Base-by-base conservation (phyloP, 2,888 invertebrate species). In the Melipona beecheii region DNA sequence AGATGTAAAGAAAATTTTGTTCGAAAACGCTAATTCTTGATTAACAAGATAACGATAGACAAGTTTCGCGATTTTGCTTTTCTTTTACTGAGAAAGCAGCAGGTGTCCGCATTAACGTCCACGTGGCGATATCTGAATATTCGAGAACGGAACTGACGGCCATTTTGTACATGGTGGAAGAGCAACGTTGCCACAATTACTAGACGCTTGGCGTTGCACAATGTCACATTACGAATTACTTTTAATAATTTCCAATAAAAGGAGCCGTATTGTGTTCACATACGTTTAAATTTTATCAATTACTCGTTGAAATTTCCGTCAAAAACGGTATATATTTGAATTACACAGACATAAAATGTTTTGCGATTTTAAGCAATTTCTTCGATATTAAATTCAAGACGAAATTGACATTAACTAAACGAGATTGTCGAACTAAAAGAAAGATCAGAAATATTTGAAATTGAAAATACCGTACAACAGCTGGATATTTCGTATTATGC, bases 121-220 rank as follows among this genome's bases (percentile, higher is more conserved):
- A 93, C 93, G 93, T 93, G 93, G 93, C 93, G 91, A 81, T 84
- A 85, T 62, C 79, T 90, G 93, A 93, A 92, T 90, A 90, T 93
- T 92, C 93, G 90, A 91, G 91, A 91, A 92, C 84, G 85, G 89
- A 82, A 88, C 81, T 85, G 90, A 86, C 93, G 85, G 93, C 93
- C 93, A 93, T 93, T 93, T 93, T 93, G 93, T 93, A 92, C 84
- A 87, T 90, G 90, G 87, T 84, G 85, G 79, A 70, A 78, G 87
- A 75, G n/a, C 89, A 78, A 81, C 75, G 90, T 86, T 89, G 86
- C 87, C 89, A 71, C 60, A 75, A 89, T 80, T 81, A 70, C 70
- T 75, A 81, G 87, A 89, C 86, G 87, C 90, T 88, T 84, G 60
- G 70, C 76, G 85, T 86, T 78, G 71, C 69, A 66, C 78, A 73